Evolutionary conservation across 1,140 invertebrate genomes (phyloP).

Genomic region (Harlomillsia oculata): DNA sequence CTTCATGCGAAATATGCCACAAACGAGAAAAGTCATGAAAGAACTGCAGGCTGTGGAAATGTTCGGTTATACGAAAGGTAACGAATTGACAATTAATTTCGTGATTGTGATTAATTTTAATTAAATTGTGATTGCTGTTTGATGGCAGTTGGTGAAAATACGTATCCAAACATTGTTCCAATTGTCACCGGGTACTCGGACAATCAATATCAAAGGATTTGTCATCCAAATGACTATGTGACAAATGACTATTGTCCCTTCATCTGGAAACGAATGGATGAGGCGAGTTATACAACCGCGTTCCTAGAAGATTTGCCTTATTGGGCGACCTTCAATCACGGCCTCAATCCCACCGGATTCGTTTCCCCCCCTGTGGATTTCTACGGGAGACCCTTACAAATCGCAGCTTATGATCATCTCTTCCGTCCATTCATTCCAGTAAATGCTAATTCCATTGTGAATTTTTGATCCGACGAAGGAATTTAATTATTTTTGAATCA

Average conservation of each 20-base stretch:
- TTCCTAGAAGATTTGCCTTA: too few relatives aligned
- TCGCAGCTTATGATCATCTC: neutral
- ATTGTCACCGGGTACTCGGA: slow-evolving; percentile 15
- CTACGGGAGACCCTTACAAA: neutral
- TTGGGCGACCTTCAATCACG: too few relatives aligned
- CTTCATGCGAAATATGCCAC: slow-evolving; percentile 24
- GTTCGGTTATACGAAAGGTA: slow-evolving; percentile 33
- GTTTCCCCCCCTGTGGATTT: neutral
- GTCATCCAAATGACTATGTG: too few relatives aligned
- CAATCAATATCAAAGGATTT: too few relatives aligned
- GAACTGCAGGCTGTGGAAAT: slow-evolving; percentile 28
- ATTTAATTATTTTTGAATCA: neutral
- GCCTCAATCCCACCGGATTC: too few relatives aligned
- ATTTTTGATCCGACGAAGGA: neutral
- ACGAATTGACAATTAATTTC: neutral
- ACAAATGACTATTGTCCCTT: too few relatives aligned
- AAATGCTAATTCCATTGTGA: neutral
- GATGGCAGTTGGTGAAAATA: slow-evolving; percentile 30
- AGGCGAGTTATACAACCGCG: too few relatives aligned
- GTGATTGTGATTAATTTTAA: neutral
- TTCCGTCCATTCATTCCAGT: neutral
- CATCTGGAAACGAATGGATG: too few relatives aligned
- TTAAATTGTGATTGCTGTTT: neutral
- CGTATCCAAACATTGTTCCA: slow-evolving; percentile 23
- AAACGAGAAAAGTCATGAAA: slow-evolving; percentile 18